Conservation (phyloP, 2,113 vertebrate species). For the Mustela nigripes region DNA sequence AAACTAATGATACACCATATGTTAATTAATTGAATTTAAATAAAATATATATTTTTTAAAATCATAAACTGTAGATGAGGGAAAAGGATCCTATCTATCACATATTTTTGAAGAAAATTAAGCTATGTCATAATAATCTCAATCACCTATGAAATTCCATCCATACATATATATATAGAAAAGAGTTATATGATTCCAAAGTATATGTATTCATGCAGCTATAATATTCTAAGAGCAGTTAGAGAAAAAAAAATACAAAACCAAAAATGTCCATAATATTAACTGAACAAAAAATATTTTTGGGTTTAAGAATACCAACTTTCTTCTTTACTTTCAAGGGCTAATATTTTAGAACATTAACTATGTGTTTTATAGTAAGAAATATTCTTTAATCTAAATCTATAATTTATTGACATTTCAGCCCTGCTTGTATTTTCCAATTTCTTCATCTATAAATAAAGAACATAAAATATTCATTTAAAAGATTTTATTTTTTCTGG, state of each 20-base stretch:
- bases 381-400: neutral
- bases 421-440: neutral
- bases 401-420: slow-evolving; percentile 7
- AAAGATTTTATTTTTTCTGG: neutral
- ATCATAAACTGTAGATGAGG: neutral
- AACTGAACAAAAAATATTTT: neutral
- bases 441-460: slow-evolving; percentile 26
- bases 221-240: neutral
- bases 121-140: neutral
- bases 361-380: slow-evolving; percentile 1
- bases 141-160: neutral
- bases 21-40: neutral
- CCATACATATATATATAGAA: neutral
- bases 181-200: neutral
- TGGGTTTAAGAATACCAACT: neutral
- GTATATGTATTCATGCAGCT: neutral
- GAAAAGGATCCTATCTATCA: neutral
- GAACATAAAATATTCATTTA: neutral
- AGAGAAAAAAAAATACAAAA: neutral
- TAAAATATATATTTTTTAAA: neutral
- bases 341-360: neutral
- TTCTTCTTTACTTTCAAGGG: neutral
- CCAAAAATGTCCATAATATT: neutral
- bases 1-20: neutral
- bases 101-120: neutral